Base-by-base conservation (phyloP, 2,113 vertebrate species). In the Aphyosemion australe region DNA sequence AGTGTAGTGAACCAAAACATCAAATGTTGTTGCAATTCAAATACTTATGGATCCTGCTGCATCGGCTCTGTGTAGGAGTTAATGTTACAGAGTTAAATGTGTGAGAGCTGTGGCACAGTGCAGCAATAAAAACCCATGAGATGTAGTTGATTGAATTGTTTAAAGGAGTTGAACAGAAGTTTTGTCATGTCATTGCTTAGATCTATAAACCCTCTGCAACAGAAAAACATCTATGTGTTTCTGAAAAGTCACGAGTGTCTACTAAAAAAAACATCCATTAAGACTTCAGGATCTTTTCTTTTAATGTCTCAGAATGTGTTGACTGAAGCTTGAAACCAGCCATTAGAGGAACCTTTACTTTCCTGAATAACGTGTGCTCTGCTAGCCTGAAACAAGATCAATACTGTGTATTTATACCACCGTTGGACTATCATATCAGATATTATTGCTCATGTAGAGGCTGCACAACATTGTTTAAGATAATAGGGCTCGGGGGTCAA, bases 21-120 rank as follows among this genome's bases (percentile, higher is more conserved):
- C 79, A 78, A 82, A 84, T 80, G 78, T 78, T 72, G 82, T 68
- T 61, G 82, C 76, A 66, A 83, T 86, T 79, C 55, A 73, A 57
- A 80, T 80, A 66, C 76, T 84, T 56, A 62, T 51, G 69, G 52
- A 73, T 65, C 60, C 65, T 8, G 48, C 51, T 73, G 67, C 16
- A 61, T 57, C 8, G 15, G 66, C 37, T 43, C 12, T 70, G 80
- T 62, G 88, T 85, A 34, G 88, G 86, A 79, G 78, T 54, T 71
- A 70, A 47, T 72, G 79, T 86, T 78, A 87, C 79, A 67, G 71
- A 63, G 75, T 71, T 21, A 78, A 74, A 78, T 79, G 75, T 68
- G 54, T 64, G 74, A 74, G 78, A 71, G 77, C 62, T 75, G 65
- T 47, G 50, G 47, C 47, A 47, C 62, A 45, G 54, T 18, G 15